Base-by-base conservation (phyloP, 2,888 invertebrate species). In the Drosophila meridionalis region DNA sequence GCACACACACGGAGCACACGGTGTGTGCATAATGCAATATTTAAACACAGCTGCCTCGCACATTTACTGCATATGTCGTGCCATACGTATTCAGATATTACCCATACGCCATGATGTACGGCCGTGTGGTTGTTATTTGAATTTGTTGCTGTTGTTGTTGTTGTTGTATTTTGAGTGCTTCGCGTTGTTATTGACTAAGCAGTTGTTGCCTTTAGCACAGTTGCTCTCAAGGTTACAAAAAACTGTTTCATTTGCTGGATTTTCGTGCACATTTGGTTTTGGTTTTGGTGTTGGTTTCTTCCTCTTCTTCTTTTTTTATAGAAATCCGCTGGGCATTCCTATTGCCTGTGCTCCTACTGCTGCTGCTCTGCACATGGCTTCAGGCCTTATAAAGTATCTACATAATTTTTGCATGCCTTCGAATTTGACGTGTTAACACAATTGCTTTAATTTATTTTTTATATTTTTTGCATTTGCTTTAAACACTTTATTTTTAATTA, bases 101-200 rank as follows among this genome's bases (percentile, higher is more conserved):
- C 70, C 79, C 64, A 89, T 86, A 78, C 82, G 76, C 84, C 83
- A 83, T 80, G 82, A 71, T 83, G 90, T 77, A 79, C 73, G 78
- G 72, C 80, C 40, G 73, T 69, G 61, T 52, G 53, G 36, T 14
- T 36, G 53, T 9, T 50, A 3, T 20, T 36, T 53, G 7, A 26
- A n/a, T 32, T 50, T 9, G 2, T 32, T 32, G 40, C 14, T n/a
- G n/a, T n/a, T 38, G 40, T 14, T 40, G 40, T 2, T 14, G 40
- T 0, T 40, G 40, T 14, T 14, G 30, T 38, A 38, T 28, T 53
- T 38, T 12, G 53, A 53, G 58, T 42, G 45, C 57, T 28, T 61
- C 55, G 50, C 60, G 59, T 53, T 67, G 59, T 40, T 62, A 42
- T 63, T 53, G 58, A 45, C 32, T 26, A 30, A 20, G 64, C 9